Evolutionary conservation across 1,140 invertebrate genomes (phyloP).

Genomic region (Psilanteris sp.): DNA sequence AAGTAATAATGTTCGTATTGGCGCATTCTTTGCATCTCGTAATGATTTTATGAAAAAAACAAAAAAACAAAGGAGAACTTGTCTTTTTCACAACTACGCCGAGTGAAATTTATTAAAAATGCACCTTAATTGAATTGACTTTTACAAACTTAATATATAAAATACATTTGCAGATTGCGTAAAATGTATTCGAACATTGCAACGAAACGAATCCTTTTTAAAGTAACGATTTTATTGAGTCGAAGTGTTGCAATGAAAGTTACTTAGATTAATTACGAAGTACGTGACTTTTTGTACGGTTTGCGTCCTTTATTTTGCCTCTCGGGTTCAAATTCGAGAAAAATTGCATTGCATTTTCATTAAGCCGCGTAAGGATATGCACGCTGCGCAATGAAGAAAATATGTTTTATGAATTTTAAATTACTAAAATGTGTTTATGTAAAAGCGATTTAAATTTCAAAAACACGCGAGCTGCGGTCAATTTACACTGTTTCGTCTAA

Average conservation of each 20-base stretch:
- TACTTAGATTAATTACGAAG: conserved; percentile 41
- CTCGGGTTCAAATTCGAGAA: conserved; percentile 21
- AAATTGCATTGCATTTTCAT: conserved; percentile 42
- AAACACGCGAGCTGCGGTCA: conserved; percentile 9
- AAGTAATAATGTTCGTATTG: too few relatives aligned
- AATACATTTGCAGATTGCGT: too few relatives aligned
- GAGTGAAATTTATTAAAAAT: too few relatives aligned
- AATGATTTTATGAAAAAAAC: too few relatives aligned
- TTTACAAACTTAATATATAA: too few relatives aligned
- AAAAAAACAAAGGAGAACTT: too few relatives aligned
- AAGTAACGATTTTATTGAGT: conserved; percentile 28
- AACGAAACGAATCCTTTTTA: conserved; percentile 4
- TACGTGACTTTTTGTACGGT: conserved; percentile 14
- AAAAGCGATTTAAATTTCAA: conserved; percentile 31
- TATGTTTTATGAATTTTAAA: conserved; percentile 40
- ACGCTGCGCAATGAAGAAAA: conserved; percentile 16
- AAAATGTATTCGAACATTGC: too few relatives aligned
- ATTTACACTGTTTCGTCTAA: conserved; percentile 26
- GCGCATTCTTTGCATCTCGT: too few relatives aligned
- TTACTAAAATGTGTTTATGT: conserved; percentile 25
- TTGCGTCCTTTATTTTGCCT: conserved; percentile 17
- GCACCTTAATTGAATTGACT: too few relatives aligned
- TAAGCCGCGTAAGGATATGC: conserved; percentile 7
- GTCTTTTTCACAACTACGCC: too few relatives aligned
- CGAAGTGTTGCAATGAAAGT: conserved; percentile 30